Conservation (phyloP, 2,113 vertebrate genomes). For the Furnarius figulus region DNA sequence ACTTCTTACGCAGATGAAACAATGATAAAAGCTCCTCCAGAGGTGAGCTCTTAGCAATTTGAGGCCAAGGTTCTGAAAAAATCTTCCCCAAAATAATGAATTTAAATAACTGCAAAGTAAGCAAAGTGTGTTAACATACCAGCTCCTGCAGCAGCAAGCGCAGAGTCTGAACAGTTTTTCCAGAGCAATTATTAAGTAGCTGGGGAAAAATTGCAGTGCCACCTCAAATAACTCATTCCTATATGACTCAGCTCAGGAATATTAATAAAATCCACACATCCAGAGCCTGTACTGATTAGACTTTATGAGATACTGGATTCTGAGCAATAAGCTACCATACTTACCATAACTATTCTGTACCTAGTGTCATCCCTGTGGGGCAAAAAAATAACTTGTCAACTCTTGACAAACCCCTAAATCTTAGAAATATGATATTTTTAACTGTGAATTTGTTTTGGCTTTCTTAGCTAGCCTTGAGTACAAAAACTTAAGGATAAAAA, state of each 20-base stretch:
- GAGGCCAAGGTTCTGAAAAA: background rate
- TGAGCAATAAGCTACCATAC: background rate
- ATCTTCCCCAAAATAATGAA: slow-evolving; percentile 24
- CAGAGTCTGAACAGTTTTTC: background rate
- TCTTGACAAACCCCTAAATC: background rate
- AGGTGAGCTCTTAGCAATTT: background rate
- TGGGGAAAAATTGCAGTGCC: background rate
- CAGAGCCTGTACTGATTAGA: background rate
- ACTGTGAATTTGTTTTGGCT: background rate
- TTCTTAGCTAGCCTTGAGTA: background rate
- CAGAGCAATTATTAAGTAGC: background rate
- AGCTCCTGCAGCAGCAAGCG: background rate
- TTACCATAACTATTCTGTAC: background rate
- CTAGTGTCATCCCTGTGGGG: background rate
- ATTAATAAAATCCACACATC: slow-evolving; percentile 28
- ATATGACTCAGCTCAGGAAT: slow-evolving; percentile 10
- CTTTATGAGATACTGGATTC: background rate
- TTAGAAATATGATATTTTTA: background rate
- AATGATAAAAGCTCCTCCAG: slow-evolving; percentile 34
- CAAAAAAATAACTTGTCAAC: background rate
- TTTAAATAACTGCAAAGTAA: slow-evolving; percentile 40
- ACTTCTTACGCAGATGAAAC: background rate
- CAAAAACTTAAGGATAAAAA: background rate
- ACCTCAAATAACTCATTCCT: slow-evolving; percentile 38
- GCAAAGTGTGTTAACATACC: slow-evolving; percentile 27